A percentile compares a stretch with the other conserved stretches of the same genome.
These are phyloP conservation scores for Epinephelus fuscoguttatus DNA, from an alignment of 2,113 vertebrate genomes.

Conservation along the genomic window DNA sequence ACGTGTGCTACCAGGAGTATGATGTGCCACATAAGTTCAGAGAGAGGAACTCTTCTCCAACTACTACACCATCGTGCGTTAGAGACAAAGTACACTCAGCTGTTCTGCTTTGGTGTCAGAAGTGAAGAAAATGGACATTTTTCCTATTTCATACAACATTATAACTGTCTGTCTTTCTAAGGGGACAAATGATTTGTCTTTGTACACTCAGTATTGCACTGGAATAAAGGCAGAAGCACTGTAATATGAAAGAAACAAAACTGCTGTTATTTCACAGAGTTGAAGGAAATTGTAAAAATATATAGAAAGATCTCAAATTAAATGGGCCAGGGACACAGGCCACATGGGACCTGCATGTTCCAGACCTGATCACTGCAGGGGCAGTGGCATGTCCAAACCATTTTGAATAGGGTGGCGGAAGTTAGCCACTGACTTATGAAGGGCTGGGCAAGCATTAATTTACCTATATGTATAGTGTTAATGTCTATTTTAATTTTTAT, in stretches of 20 bases:
- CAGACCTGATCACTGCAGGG: neutral
- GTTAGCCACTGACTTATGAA: neutral
- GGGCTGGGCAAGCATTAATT: too few species aligned
- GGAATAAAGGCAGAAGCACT: conserved; percentile 15
- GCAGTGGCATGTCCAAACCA: neutral
- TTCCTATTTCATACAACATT: neutral
- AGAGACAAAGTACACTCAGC: conserved; percentile 8
- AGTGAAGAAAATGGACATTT: neutral
- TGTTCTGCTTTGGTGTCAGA: neutral
- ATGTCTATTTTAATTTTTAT: too few species aligned
- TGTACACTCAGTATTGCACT: neutral
- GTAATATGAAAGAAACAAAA: neutral
- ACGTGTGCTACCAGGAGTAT: conserved; percentile 96
- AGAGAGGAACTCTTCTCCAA: conserved; percentile 97
- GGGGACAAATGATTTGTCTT: neutral
- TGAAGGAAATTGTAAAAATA: neutral
- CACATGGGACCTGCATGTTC: neutral
- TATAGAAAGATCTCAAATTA: neutral
- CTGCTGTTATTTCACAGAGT: neutral
- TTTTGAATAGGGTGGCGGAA: neutral
- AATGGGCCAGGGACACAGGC: neutral
- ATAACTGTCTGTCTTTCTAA: neutral
- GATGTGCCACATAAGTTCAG: conserved; percentile 90
- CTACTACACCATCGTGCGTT: conserved; percentile 93
- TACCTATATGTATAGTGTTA: too few species aligned